Base-by-base conservation (phyloP, 2,888 invertebrate genomes). In the Perizoma affinitatum region DNA sequence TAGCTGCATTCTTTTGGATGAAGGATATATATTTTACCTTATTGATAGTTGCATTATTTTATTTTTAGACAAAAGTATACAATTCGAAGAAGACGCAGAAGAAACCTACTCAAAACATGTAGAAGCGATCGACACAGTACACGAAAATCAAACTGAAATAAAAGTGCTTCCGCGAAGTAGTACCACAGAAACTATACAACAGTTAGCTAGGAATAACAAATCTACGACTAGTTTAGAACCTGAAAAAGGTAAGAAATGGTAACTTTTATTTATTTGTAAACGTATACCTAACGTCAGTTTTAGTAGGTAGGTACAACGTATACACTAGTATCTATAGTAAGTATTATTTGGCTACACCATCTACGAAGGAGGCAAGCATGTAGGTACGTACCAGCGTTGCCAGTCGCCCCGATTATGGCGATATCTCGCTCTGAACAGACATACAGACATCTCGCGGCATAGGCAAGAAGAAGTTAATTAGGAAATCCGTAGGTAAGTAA, bases 91-190 rank as follows among this genome's bases (percentile, higher is more conserved):
- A 65, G 74, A 72, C 54, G 55, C 44, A 50, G 58, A 66, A 54
- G 62, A 67, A 63, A 52, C 55, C 46, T 53, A 58, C 53, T 55
- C 62, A 65, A 63, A 53, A 59, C 61, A 63, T 51, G 52, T 49
- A 54, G 62, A 49, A 44, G 63, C 58, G 58, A 63, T 62, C 52
- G 62, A 46, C 60, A 66, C 47, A 60, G 72, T 72, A 50, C 76
- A 77, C 62, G 73, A 73, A 62, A 75, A 71, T 59, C 71, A 74
- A 60, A 71, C 69, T 63, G 72, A 78, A 71, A 78, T 70, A 65
- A 82, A 80, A 72, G 85, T 80, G 84, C 85, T 89, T 87, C 88
- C 89, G 67, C 69, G 76, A 69, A 83, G 87, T 87, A 86, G 89
- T 87, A 87, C 70, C 77, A 76, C 71, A 67, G 83, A 87, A 74